These are phyloP conservation scores for Pyrocoelia pectoralis DNA, from an alignment of 2,888 invertebrate species.

Conservation along the genomic window DNA sequence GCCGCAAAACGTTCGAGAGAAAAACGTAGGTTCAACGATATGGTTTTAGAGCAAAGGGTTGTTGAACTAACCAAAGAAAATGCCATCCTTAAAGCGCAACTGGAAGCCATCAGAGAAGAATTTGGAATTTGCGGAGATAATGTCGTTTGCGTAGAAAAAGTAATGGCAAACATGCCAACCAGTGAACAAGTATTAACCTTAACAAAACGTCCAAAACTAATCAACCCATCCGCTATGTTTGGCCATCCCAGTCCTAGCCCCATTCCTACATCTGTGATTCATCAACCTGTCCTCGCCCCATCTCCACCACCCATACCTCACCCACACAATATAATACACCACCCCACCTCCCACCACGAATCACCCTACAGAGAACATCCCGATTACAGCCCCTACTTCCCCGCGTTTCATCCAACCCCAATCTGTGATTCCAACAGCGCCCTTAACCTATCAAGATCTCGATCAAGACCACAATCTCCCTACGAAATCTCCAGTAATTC, in stretches of 20 bases:
- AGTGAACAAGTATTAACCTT: conserved; percentile 86
- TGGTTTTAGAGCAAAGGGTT: conserved; percentile 94
- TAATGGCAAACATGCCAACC: conserved; percentile 83
- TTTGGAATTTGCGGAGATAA: conserved; percentile 89
- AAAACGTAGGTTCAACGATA: conserved; percentile 94
- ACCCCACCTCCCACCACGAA: conserved; percentile 60
- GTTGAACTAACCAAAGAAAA: conserved; percentile 95
- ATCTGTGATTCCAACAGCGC: conserved; percentile 65
- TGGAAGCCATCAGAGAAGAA: conserved; percentile 92
- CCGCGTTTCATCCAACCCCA: conserved; percentile 45
- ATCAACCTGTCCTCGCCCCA: conserved; percentile 63
- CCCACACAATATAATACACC: conserved; percentile 63
- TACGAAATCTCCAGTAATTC: conserved; percentile 82
- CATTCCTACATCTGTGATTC: conserved; percentile 69
- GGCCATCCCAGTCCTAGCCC: conserved; percentile 63
- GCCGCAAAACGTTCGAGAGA: conserved; percentile 97
- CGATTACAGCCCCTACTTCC: conserved; percentile 55
- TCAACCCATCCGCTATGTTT: conserved; percentile 63
- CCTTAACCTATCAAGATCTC: conserved; percentile 71
- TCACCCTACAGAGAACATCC: conserved; percentile 62
- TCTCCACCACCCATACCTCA: conserved; percentile 64
- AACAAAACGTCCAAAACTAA: conserved; percentile 75
- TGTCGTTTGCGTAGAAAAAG: conserved; percentile 88
- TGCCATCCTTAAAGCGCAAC: conserved; percentile 90
- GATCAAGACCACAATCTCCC: conserved; percentile 68